Evolutionary conservation across 37 sponge, comb jelly and placozoan genomes (phyloP).

Genomic region (Spongia lamella): DNA sequence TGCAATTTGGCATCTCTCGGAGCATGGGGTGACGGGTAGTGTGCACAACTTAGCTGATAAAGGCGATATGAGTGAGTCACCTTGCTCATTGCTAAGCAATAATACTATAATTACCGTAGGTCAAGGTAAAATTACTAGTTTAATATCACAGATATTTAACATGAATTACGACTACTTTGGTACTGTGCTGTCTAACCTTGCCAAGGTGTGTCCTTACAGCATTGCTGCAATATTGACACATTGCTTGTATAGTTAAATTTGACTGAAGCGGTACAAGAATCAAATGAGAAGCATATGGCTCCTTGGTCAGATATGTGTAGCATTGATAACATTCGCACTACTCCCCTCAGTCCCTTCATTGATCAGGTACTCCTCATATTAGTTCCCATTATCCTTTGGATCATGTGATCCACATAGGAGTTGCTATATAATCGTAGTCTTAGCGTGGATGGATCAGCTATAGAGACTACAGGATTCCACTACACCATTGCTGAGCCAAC

Average conservation of each 20-base stretch:
- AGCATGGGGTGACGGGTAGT: slow-evolving; percentile 48
- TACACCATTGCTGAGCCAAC: slow-evolving; percentile 69
- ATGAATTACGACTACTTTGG: slow-evolving; percentile 89
- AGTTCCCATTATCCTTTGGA: neutral
- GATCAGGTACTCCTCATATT: slow-evolving; percentile 49
- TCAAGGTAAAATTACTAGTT: slow-evolving; percentile 64
- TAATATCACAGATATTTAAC: slow-evolving; percentile 74
- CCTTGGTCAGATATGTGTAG: slow-evolving; percentile 94
- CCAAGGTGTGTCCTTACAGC: slow-evolving; percentile 46
- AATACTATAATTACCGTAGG: slow-evolving; percentile 25
- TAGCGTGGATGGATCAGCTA: slow-evolving; percentile 69
- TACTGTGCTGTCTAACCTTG: slow-evolving; percentile 84
- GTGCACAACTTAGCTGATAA: slow-evolving; percentile 94
- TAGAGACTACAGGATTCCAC: slow-evolving; percentile 78
- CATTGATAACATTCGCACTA: slow-evolving; percentile 66
- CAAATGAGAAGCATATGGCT: slow-evolving; percentile 96
- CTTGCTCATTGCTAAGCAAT: too few relatives aligned
- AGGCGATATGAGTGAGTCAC: slow-evolving; percentile 77
- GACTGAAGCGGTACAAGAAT: slow-evolving; percentile 71
- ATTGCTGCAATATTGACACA: neutral
- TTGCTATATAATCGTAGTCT: slow-evolving; percentile 82
- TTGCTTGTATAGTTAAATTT: slow-evolving; percentile 49
- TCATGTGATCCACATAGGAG: slow-evolving; percentile 43
- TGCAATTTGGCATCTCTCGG: slow-evolving; percentile 79
- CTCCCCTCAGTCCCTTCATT: slow-evolving; percentile 94